Evolutionary conservation across 35 echinoderm and acorn worm genomes (phyloP), one percentile per base, ranked within the genome.

Genomic region (Diadema setosum): DNA sequence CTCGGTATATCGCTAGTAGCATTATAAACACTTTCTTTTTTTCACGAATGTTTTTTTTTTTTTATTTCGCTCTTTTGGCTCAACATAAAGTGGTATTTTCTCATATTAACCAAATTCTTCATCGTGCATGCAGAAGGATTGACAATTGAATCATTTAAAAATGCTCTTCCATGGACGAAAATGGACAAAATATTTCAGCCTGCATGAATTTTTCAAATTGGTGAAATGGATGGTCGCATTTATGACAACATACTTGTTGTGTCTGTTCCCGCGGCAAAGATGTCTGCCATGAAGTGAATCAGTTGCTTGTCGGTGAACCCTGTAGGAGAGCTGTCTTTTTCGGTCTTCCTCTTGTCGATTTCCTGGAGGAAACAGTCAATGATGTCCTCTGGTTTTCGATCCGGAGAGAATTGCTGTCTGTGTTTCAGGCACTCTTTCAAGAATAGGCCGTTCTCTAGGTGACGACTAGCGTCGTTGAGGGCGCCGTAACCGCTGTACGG

Each of bases 261-360:
- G 33, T 95, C 89, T 2, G 84, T 83, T 5, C 89, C 93, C 21
- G 93, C 93, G 9, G 84, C 93, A 59, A 95, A 95, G 0, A 95
- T 7, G 39, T 95, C 93, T 14, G 63, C 87, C 17, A 94, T 33
- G 21, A 82, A 89, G 39, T 81, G 82, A 9, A 94, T 4, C 17
- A 90, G 27, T 41, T 85, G 61, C 41, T 86, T 45, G 6, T 78
- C 82, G 39, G 65, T 87, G 84, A 92, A 92, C 15, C 73, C 73
- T 36, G 73, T 78, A 12, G 80, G 67, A 4, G n/a, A 46, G 2
- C 17, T 26, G 5, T 39, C 20, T 15, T 20, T 9, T 9, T 34
- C 37, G 32, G 31, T 30, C 11, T 34, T 29, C 81, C 86, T 89
- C 58, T 93, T 86, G 11, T 46, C 35, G 25, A 89, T 80, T 64